phyloP scores from a whole-genome alignment of 2,113 vertebrate species.

The Petromus typicus region DNA sequence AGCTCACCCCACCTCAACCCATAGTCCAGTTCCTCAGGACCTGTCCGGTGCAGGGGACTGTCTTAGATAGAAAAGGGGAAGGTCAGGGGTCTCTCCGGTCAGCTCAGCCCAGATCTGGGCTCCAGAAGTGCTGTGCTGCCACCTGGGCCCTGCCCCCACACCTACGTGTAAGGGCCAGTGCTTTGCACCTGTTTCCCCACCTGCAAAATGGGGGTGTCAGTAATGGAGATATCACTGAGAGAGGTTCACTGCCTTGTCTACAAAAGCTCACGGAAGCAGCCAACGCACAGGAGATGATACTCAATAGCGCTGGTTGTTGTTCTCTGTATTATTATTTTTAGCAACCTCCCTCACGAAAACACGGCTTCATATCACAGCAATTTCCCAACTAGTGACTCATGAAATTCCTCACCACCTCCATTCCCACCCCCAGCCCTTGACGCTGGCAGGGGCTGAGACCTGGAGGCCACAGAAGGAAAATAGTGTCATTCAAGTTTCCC shows the following conservation, averaged over 20 bases:
- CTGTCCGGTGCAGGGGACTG: too few species aligned
- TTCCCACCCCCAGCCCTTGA: background rate
- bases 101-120: background rate
- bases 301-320: accelerated
- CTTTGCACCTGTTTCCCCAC: background rate
- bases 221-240: accelerated
- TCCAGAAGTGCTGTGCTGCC: background rate
- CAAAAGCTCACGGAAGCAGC: accelerated
- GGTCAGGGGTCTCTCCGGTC: accelerated
- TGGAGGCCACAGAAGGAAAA: background rate
- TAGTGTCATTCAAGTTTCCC: accelerated
- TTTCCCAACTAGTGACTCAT: slow-evolving; percentile 62
- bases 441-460: background rate
- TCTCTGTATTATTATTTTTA: slow-evolving; percentile 57
- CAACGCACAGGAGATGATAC: accelerated
- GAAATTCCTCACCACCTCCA: background rate
- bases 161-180: accelerated
- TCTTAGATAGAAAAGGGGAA: background rate
- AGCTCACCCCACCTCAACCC: background rate
- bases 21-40: background rate
- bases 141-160: background rate
- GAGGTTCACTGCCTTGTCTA: accelerated
- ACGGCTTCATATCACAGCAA: background rate
- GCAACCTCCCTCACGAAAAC: slow-evolving; percentile 24
- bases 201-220: background rate